Evolutionary conservation across 2,888 invertebrate genomes (phyloP).

Genomic region (Hermaeophaga mercurialis): DNA sequence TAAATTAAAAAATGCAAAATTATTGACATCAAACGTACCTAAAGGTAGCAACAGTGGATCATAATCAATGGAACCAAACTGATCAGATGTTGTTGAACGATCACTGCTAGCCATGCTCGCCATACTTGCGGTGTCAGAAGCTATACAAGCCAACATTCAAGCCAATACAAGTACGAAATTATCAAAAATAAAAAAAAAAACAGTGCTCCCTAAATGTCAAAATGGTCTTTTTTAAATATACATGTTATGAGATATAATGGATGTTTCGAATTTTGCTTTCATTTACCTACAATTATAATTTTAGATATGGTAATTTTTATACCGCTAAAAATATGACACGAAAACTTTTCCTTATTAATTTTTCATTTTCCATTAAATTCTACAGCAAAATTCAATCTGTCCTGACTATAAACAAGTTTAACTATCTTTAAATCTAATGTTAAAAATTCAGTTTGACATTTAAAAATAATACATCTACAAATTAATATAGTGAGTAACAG

Average conservation of each 20-base stretch:
- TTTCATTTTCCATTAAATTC: no score
- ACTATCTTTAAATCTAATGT: no score
- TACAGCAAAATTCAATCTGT: no score
- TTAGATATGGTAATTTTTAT: no score
- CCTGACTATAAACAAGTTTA: no score
- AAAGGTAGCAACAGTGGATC: slow-evolving; percentile 55
- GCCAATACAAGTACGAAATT: slow-evolving; percentile 40
- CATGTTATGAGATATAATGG: no score
- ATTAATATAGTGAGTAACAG: background rate
- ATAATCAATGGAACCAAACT: slow-evolving; percentile 44
- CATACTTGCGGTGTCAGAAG: slow-evolving; percentile 58
- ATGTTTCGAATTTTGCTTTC: no score
- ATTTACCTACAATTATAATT: no score
- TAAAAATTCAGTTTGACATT: background rate
- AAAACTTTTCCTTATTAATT: no score
- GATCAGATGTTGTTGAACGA: slow-evolving; percentile 50
- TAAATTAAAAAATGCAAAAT: background rate
- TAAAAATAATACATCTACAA: slow-evolving; percentile 12
- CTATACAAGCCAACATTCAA: slow-evolving; percentile 51
- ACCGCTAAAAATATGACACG: no score
- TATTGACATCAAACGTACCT: slow-evolving; percentile 53
- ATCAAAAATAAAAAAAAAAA: slow-evolving; percentile 29
- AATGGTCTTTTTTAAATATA: no score
- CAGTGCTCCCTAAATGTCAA: slow-evolving; percentile 18
- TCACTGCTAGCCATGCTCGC: slow-evolving; percentile 58